Evolutionary conservation across 1,140 invertebrate genomes (phyloP).

Genomic region (Wiebesia pumilae): DNA sequence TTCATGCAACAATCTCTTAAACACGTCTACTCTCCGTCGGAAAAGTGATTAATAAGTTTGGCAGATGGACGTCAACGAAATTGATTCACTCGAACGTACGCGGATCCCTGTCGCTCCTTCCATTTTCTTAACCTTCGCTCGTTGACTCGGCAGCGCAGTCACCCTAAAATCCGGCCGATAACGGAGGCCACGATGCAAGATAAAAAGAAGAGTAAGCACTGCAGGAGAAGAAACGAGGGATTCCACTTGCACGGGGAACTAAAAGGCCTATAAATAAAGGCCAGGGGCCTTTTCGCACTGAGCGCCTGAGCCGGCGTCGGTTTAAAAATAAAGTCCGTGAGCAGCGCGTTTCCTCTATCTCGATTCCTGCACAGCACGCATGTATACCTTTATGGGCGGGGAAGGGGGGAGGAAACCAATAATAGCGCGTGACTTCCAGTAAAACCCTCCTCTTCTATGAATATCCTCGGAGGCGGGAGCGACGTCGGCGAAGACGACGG

Average conservation of each 20-base stretch:
- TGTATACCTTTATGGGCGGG: constrained; percentile 59
- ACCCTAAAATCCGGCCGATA: constrained; percentile 8
- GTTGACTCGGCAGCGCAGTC: constrained; percentile 13
- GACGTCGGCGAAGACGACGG: constrained; percentile 44
- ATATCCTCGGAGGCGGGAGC: constrained; percentile 59
- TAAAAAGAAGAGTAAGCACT: neutral
- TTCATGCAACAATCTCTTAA: neutral
- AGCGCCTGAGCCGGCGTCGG: neutral
- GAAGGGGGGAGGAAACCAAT: constrained; percentile 56
- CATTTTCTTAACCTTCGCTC: constrained; percentile 18
- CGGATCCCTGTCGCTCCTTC: neutral
- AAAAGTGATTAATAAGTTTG: constrained; percentile 13
- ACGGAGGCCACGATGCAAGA: neutral
- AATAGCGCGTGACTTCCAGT: constrained; percentile 64
- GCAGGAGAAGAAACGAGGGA: constrained; percentile 10
- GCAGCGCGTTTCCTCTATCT: constrained; percentile 16
- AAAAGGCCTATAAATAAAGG: constrained; percentile 36
- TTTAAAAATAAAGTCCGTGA: constrained; percentile 59
- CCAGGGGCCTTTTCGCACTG: constrained; percentile 55
- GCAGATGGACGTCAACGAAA: neutral
- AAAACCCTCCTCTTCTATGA: constrained; percentile 64
- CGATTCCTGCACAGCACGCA: neutral
- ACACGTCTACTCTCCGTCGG: neutral
- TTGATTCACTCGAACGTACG: neutral
- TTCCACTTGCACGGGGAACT: constrained; percentile 21